Evolutionary conservation across 2,888 invertebrate genomes (phyloP), one percentile per base, ranked within the genome.

Genomic region (Ommatoiulus sabulosus): DNA sequence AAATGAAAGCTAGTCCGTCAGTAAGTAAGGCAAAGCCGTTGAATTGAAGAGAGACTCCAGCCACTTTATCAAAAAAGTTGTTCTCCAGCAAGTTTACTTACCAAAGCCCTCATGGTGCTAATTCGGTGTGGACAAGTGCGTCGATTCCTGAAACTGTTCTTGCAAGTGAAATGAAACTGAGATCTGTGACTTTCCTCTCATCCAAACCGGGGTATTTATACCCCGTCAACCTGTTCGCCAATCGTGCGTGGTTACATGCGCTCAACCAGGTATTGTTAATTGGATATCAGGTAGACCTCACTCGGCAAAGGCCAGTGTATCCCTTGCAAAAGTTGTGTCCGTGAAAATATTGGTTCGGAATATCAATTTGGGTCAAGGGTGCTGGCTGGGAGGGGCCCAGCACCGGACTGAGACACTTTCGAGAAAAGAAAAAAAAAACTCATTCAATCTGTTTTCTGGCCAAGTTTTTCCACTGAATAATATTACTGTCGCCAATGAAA

Each of bases 351-450:
- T 46, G 44, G 85, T 85, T 44, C 85, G 20, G 44, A 85, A 85
- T 85, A 46, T 85, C 44, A 46, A 85, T 85, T 85, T 85, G 46
- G 85, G 85, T 85, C 85, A 85, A 85, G 85, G 85, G 85, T 85
- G 85, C 35, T n/a, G 24, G 24, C 46, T 85, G 85, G 85, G 85
- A 85, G 85, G 44, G 85, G 85, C 85, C 44, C 46, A 46, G 44
- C 44, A 46, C 46, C 44, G 46, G 85, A 85, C 85, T 46, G 44
- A 85, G 46, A 46, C 44, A 46, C 44, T 46, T 52, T 52, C 52
- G 12, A 3, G n/a, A 35, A 35, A 35, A 35, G 2, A 35, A 35
- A 12, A 84, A 44, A 44, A 46, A 85, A 85, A 85, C 46, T 24
- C 72, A 72, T 72, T 72, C 72, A 72, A 72, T 72, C 72, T 72